A percentile compares a stretch with the other conserved stretches of the same genome.
These are phyloP conservation scores for Luperina testacea DNA, from an alignment of 2,888 invertebrate species.

Conservation along the genomic window DNA sequence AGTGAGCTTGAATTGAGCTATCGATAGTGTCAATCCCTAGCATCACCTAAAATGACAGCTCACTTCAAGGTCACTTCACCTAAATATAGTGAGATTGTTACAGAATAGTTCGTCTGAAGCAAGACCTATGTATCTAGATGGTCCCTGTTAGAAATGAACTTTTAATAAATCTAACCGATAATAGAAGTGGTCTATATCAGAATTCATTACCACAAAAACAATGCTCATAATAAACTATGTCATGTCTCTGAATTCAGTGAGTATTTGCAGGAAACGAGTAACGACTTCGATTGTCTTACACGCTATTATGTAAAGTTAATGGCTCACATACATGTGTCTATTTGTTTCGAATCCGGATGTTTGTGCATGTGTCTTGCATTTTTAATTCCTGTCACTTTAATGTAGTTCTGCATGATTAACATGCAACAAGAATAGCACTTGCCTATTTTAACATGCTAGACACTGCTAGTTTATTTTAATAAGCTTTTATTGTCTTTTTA, in stretches of 20 bases:
- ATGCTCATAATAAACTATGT: neutral
- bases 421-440: slow-evolving; percentile 6
- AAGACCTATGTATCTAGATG: no score
- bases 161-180: neutral
- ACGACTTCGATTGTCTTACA: slow-evolving; percentile 26
- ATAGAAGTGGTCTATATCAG: neutral
- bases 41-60: neutral
- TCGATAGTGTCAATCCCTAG: neutral
- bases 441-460: neutral
- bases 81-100: neutral
- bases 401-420: neutral
- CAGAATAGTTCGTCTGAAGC: neutral
- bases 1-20: neutral
- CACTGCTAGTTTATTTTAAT: neutral
- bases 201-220: neutral
- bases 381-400: slow-evolving; percentile 28
- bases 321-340: slow-evolving; percentile 15
- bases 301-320: slow-evolving; percentile 38
- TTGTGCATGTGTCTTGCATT: slow-evolving; percentile 49
- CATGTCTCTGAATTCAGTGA: neutral
- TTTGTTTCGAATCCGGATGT: slow-evolving; percentile 50
- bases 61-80: neutral
- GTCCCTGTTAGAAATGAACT: neutral
- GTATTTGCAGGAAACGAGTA: slow-evolving; percentile 11
- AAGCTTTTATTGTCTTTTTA: neutral